These are phyloP conservation scores for Porites rus DNA, from an alignment of 92 coral and sea anemone species.

Conservation along the genomic window DNA sequence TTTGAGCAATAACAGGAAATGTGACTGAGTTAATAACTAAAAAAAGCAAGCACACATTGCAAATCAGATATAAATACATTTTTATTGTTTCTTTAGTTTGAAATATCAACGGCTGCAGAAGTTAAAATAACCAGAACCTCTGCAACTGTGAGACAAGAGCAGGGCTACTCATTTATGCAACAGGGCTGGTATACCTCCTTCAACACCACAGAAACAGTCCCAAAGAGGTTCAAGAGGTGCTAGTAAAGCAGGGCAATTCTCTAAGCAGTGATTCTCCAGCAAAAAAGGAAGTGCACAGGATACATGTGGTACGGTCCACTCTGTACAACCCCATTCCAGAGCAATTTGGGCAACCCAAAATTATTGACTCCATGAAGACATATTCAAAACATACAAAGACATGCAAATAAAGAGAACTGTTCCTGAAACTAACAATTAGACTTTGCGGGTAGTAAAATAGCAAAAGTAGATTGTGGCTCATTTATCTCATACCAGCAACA, in stretches of 20 bases:
- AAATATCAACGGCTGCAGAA: conserved; percentile 6
- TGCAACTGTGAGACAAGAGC: conserved; percentile 35
- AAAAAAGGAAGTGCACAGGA: neutral
- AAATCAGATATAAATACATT: neutral
- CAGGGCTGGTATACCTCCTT: conserved; percentile 34
- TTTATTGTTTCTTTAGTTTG: neutral
- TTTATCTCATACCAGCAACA: conserved; percentile 41
- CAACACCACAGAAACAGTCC: conserved; percentile 32
- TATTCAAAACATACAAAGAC: neutral
- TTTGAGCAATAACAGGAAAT: neutral
- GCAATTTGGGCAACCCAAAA: neutral
- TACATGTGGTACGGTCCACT: conserved; percentile 46
- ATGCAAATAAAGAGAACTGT: conserved; percentile 28
- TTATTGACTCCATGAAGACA: conserved; percentile 15
- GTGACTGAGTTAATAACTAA: neutral
- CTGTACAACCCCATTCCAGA: conserved; percentile 39
- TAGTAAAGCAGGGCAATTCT: conserved; percentile 30
- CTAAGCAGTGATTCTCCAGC: neutral
- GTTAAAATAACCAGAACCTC: neutral
- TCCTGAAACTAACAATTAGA: neutral
- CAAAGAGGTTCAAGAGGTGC: conserved; percentile 21
- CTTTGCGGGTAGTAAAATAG: conserved; percentile 8
- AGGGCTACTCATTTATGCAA: conserved; percentile 39
- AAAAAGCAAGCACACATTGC: neutral
- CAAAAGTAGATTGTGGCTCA: conserved; percentile 21